Base-by-base conservation (phyloP, 2,113 vertebrate species). In the Martes martes region DNA sequence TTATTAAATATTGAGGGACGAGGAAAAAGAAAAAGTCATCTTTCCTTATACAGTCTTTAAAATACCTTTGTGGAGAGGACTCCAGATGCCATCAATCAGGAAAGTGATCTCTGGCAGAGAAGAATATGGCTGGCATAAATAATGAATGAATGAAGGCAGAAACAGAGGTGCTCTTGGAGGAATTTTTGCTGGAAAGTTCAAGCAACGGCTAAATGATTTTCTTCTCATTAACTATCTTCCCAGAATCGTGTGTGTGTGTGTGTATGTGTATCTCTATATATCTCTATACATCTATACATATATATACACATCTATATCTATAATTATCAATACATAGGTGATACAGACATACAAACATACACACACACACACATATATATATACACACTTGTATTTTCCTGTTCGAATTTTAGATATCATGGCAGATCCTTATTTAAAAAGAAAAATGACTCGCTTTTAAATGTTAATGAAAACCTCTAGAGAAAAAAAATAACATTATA, bases 1-100 rank as follows among this genome's bases (percentile, higher is more conserved):
- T 95, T 96, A 97, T 97, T 97, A 96, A 97, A 96, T 93, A 97
- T 89, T 95, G 96, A 97, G 90, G 59, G 81, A 97, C 42, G 45
- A 95, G 73, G 39, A 24, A 89, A 92, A 36, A 92, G 91, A 88
- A 88, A 90, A 87, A 81, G 74, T 57, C 79, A 79, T 67, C n/a
- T 81, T 94, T 79, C 83, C 82, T 39, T 26, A 96, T 78, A 89
- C 42, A 91, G 86, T 47, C 89, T 97, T 97, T 94, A 95, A 96
- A 94, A 95, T 94, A 95, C 73, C 94, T 95, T 31, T 79, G 63
- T 36, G 73, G 50, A 61, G 81, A 69, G 47, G 67, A 63, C 80
- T 76, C 74, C 91, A 93, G 61, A 92, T 89, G 81, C 94, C 76
- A 96, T 96, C 97, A 31, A 74, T 94, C 93, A 97, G 93, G 95